These are phyloP conservation scores for Xylophagus ater DNA, from an alignment of 2,888 invertebrate species.

Conservation along the genomic window DNA sequence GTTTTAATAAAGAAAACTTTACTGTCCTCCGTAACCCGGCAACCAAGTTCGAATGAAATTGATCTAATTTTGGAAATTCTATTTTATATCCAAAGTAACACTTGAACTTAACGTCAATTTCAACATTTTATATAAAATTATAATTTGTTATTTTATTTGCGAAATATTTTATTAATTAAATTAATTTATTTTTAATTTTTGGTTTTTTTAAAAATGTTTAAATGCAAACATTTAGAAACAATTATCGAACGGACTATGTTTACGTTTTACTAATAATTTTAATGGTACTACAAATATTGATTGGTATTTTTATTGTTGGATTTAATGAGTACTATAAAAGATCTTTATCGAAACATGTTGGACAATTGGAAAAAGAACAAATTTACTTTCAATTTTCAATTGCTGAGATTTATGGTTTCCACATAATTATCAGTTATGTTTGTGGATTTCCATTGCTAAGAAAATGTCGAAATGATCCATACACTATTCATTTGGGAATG, in stretches of 20 bases:
- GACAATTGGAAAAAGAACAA: conserved; percentile 11
- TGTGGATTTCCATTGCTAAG: conserved; percentile 12
- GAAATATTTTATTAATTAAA: too few relatives aligned
- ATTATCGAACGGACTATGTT: conserved; percentile 5
- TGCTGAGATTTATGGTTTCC: conserved; percentile 13
- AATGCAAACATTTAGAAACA: conserved; percentile 12
- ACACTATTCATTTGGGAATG: conserved; percentile 12
- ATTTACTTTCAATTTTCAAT: conserved; percentile 10
- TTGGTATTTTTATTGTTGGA: conserved; percentile 7
- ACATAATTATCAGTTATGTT: conserved; percentile 13
- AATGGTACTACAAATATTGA: conserved; percentile 11
- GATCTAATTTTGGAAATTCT: too few relatives aligned
- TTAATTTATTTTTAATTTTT: too few relatives aligned
- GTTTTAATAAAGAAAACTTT: too few relatives aligned
- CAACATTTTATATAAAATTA: too few relatives aligned
- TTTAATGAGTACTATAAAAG: conserved; percentile 10
- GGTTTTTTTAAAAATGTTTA: too few relatives aligned
- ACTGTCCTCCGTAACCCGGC: too few relatives aligned
- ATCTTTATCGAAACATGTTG: conserved; percentile 11
- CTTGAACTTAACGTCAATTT: too few relatives aligned
- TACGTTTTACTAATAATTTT: conserved; percentile 8
- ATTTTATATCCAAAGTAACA: too few relatives aligned
- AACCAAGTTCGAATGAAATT: too few relatives aligned
- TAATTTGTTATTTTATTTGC: too few relatives aligned
- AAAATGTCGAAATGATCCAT: conserved; percentile 10